Evolutionary conservation across 2,888 invertebrate species (phyloP).

Genomic region (Glyphotaelius pellucidus): DNA sequence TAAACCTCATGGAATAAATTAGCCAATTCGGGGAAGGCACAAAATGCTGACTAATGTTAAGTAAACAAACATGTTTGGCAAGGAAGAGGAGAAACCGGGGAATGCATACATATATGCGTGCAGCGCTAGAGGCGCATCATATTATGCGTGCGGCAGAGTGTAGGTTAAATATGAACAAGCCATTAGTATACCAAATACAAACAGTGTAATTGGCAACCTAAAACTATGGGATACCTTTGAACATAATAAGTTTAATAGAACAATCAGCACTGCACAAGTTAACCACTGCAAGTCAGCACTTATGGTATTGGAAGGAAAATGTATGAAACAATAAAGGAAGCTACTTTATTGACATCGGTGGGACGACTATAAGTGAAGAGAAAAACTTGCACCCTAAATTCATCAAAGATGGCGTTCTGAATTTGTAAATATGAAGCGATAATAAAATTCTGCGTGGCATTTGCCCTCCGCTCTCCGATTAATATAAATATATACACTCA

Average conservation of each 20-base stretch:
- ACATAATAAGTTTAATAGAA: slow-evolving; percentile 25
- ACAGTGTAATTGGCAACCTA: slow-evolving; percentile 6
- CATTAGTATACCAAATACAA: slow-evolving; percentile 9
- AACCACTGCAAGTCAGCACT: not conserved
- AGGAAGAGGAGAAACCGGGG: not conserved
- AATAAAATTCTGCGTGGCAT: slow-evolving; percentile 37
- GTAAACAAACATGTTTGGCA: not conserved
- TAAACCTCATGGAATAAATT: slow-evolving; percentile 3
- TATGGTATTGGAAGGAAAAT: not conserved
- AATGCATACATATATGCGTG: not conserved
- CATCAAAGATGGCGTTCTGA: not conserved
- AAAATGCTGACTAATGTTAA: slow-evolving; percentile 19
- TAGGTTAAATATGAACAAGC: not conserved
- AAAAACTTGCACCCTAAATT: slow-evolving; percentile 13
- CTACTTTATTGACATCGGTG: slow-evolving; percentile 48
- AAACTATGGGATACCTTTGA: slow-evolving; percentile 8
- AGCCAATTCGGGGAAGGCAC: slow-evolving; percentile 11
- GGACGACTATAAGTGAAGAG: slow-evolving; percentile 48
- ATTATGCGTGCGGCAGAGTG: not conserved
- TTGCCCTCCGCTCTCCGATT: slow-evolving; percentile 48
- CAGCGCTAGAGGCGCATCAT: not conserved
- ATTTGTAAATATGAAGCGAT: slow-evolving; percentile 43
- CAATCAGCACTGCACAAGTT: not conserved
- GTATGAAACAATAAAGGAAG: not conserved
- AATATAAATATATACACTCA: slow-evolving; percentile 60